Percentiles rank a stretch among this genome's conserved stretches.
Evolutionary conservation across 2,888 invertebrate species (phyloP).

Genomic region (Ectropis crepuscularia): DNA sequence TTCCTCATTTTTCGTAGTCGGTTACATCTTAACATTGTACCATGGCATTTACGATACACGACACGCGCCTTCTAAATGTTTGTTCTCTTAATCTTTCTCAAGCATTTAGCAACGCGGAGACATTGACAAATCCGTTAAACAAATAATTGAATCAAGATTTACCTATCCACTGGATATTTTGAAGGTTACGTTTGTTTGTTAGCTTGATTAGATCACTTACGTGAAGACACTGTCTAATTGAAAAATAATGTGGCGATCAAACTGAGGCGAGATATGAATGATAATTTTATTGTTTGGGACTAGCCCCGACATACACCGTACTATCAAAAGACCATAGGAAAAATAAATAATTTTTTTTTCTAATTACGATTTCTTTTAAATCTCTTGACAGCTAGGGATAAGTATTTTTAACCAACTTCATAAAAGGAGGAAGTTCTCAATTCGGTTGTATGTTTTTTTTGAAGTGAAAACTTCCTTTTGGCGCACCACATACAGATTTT

Average conservation of each 20-base stretch:
- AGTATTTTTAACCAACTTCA: no score
- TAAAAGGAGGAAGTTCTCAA: no score
- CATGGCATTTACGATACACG: conserved; percentile 4
- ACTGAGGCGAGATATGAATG: background rate
- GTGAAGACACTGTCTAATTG: conserved; percentile 20
- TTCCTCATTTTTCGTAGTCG: background rate
- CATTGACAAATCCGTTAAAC: conserved; percentile 41
- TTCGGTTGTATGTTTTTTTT: no score
- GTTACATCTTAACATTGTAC: conserved; percentile 10
- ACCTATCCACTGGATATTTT: conserved; percentile 34
- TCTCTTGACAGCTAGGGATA: no score
- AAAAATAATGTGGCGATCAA: conserved; percentile 4
- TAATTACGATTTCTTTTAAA: no score
- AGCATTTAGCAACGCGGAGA: conserved; percentile 31
- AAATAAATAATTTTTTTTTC: no score
- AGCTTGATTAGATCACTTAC: conserved; percentile 20
- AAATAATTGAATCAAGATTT: conserved; percentile 39
- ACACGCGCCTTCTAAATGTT: conserved; percentile 17
- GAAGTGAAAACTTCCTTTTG: no score
- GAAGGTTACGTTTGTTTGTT: conserved; percentile 33
- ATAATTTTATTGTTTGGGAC: background rate
- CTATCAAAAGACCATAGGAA: no score
- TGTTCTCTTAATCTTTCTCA: conserved; percentile 34
- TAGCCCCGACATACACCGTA: no score
- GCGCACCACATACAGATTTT: no score